Base-by-base conservation (phyloP, 2,888 invertebrate species). In the Reticulitermes lucifugus region DNA sequence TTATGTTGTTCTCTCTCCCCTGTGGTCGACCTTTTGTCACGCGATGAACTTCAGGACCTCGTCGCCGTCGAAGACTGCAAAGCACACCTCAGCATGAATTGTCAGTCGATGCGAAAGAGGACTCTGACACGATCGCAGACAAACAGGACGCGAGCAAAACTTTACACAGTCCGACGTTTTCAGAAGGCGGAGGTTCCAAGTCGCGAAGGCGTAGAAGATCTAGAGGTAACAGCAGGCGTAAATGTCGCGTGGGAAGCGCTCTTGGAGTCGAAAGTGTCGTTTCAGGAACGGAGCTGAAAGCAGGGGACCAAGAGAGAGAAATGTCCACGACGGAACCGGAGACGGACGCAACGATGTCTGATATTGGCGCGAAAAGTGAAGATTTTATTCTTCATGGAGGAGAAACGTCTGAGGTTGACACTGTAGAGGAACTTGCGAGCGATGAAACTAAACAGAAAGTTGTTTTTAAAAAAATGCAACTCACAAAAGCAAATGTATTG, bases 231-330 rank as follows among this genome's bases (percentile, higher is more conserved):
- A 75, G 35, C 43, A 46, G 77, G 46, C 43, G 77, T 4, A 77
- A 77, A 12, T 43, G 43, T 25, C 77, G 46, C 41, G 29, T 41
- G 22, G 77, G 43, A 22, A 65, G 12, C 25, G 65, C 65, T 25
- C 7, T 77, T 12, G 46, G 46, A 4, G 46, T 43, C 21, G 77
- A 77, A 10, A 25, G 22, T 46, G 77, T 25, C 5, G 73, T 73
- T 41, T 77, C 77, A n/a, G 77, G 77, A 77, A 46, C n/a, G 0
- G 77, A 77, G 46, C 77, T 35, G 21, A 77, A 51, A n/a, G 41
- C n/a, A n/a, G 25, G 5, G n/a, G 22, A n/a, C 3, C 73, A 41
- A 73, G 41, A 70, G 5, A 70, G n/a, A 18, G 73, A 73, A 14
- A 73, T 43, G n/a, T 51, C 77, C 0, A 25, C n/a, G 25, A 65